Evolutionary conservation across 2,113 vertebrate genomes (phyloP).

Genomic region (Brevimyrus niger): DNA sequence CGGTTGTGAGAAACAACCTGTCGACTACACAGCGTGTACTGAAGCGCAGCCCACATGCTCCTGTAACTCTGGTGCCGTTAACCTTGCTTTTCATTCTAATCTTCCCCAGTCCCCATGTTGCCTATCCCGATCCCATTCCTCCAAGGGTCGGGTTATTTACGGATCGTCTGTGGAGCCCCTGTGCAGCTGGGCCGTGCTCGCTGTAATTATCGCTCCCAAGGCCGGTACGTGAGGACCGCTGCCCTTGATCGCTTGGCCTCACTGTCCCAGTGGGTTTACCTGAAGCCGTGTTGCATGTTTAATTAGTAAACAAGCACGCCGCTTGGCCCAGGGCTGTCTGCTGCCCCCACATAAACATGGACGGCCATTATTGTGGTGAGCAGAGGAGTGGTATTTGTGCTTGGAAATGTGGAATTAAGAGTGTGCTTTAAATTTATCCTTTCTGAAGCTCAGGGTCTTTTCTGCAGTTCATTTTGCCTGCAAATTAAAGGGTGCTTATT

Average conservation of each 20-base stretch:
- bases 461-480: background rate
- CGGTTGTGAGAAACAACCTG: background rate
- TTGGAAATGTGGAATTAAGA: background rate
- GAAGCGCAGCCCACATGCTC: background rate
- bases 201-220: background rate
- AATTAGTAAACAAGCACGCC: slow-evolving; percentile 22
- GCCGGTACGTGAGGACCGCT: slow-evolving; percentile 21
- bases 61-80: background rate
- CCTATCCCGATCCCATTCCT: slow-evolving; percentile 16
- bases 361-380: background rate
- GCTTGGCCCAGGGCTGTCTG: background rate
- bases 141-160: slow-evolving; percentile 27
- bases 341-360: background rate
- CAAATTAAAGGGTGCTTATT: background rate
- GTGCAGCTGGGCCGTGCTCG: background rate
- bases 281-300: slow-evolving; percentile 21
- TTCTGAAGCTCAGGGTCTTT: background rate
- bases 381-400: background rate
- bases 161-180: background rate
- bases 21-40: background rate
- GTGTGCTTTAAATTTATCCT: background rate
- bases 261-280: slow-evolving; percentile 14
- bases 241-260: slow-evolving; percentile 23
- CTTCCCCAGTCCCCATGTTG: background rate
- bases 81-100: slow-evolving; percentile 15